Percentiles rank a stretch among this genome's conserved stretches.
These are phyloP conservation scores for Tenthredo distinguenda DNA, from an alignment of 2,888 invertebrate genomes.

Conservation along the genomic window DNA sequence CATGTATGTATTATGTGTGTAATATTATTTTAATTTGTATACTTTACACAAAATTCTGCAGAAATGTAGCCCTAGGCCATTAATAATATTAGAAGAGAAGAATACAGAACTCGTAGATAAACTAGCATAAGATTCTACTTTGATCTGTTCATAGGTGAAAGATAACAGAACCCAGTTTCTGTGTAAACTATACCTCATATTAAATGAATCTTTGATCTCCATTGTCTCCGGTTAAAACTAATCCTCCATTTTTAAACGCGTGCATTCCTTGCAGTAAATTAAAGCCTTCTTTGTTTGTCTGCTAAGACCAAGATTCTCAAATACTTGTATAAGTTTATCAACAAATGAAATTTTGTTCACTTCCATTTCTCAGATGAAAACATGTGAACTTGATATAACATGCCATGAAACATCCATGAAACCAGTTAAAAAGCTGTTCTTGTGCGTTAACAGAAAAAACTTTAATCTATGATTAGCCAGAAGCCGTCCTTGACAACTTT, in stretches of 20 bases:
- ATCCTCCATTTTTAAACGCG: background rate
- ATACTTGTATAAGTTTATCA: background rate
- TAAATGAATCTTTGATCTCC: background rate
- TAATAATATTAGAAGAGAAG: conserved; percentile 5
- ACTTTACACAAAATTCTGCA: background rate
- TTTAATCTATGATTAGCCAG: background rate
- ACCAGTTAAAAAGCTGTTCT: background rate
- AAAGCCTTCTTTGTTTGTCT: background rate
- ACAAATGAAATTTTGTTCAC: background rate
- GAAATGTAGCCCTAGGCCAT: background rate
- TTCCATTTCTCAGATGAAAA: background rate
- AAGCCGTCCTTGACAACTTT: background rate
- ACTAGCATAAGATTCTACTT: background rate
- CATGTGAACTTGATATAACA: background rate
- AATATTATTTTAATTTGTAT: background rate
- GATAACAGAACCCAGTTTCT: background rate
- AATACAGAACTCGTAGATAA: conserved; percentile 1
- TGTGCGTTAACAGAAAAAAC: background rate
- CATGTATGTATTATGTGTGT: background rate
- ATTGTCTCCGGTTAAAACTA: background rate
- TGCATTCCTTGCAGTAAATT: background rate
- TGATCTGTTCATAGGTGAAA: conserved; percentile 23
- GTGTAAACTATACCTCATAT: background rate
- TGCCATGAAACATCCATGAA: background rate
- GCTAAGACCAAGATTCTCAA: background rate